These are phyloP conservation scores for Macrophya annulata DNA, from an alignment of 2,888 invertebrate species.

Conservation along the genomic window DNA sequence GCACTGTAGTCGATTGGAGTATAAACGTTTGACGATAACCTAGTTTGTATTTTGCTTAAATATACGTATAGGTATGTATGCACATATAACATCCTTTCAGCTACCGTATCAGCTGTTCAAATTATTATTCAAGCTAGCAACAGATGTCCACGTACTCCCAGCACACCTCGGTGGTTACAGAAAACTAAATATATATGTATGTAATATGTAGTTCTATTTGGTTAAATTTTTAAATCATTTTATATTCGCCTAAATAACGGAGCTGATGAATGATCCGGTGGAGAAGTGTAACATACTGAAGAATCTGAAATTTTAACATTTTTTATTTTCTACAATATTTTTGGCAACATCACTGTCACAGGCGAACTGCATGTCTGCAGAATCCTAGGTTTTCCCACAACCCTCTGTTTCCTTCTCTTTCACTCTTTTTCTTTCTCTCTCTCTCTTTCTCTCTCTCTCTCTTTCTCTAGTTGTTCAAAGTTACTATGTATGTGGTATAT, in stretches of 20 bases:
- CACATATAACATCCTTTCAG: not conserved
- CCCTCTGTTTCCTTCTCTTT: not conserved
- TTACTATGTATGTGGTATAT: slow-evolving; percentile 35
- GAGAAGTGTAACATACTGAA: too few relatives aligned
- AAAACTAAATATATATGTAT: slow-evolving; percentile 14
- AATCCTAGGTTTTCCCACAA: not conserved
- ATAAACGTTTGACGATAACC: not conserved
- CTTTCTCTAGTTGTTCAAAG: not conserved
- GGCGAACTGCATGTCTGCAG: not conserved
- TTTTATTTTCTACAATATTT: too few relatives aligned
- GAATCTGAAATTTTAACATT: not conserved
- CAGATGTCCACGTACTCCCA: slow-evolving; percentile 70
- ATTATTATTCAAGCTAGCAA: slow-evolving; percentile 73
- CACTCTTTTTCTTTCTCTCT: not conserved
- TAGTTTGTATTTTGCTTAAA: not conserved
- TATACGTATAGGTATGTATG: not conserved
- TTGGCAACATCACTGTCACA: not conserved
- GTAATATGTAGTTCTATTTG: not conserved
- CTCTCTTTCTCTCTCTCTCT: not conserved
- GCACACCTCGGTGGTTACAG: slow-evolving; percentile 40
- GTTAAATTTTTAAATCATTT: not conserved
- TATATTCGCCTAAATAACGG: too few relatives aligned
- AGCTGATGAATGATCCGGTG: not conserved
- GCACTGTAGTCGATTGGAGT: not conserved
- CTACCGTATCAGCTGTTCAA: slow-evolving; percentile 75